Conservation (phyloP, 2,888 invertebrate genomes). For the Platycheirus rosarum region DNA sequence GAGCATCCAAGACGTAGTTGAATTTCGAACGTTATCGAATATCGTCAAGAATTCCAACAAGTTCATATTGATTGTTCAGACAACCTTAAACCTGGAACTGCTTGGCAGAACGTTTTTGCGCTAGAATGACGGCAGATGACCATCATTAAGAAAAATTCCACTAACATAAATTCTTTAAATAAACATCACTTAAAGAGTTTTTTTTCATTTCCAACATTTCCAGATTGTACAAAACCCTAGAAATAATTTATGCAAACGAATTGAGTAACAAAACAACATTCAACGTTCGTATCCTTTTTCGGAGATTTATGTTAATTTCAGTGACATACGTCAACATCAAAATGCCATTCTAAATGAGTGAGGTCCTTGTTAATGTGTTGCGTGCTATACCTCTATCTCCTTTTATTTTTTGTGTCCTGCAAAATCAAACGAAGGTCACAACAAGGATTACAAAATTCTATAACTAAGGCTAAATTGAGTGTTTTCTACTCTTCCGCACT, state of each 20-base stretch:
- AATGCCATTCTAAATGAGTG: slow-evolving; percentile 18
- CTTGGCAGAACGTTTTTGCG: too few species aligned
- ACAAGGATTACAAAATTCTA: slow-evolving; percentile 38
- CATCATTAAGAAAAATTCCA: too few species aligned
- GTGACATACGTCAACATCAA: slow-evolving; percentile 42
- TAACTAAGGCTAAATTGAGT: slow-evolving; percentile 29
- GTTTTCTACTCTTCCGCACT: background rate
- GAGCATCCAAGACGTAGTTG: too few species aligned
- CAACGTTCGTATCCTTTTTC: slow-evolving; percentile 11
- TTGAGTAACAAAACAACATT: background rate
- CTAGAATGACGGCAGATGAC: too few species aligned
- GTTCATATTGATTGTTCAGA: too few species aligned
- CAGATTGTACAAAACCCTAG: background rate
- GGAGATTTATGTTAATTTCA: slow-evolving; percentile 49
- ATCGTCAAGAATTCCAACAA: too few species aligned
- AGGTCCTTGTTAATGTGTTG: slow-evolving; percentile 28
- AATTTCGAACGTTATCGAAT: too few species aligned
- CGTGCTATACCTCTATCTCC: background rate
- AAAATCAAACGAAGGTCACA: slow-evolving; percentile 36
- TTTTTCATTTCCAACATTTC: too few species aligned
- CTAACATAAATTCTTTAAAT: too few species aligned
- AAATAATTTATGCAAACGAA: slow-evolving; percentile 16
- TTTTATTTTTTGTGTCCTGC: background rate
- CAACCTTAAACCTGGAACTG: too few species aligned
- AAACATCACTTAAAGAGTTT: too few species aligned